Percentiles rank a stretch among this genome's conserved stretches.
These are phyloP conservation scores for Clarias fuscus DNA, from an alignment of 2,797 vertebrate species.

Conservation along the genomic window DNA sequence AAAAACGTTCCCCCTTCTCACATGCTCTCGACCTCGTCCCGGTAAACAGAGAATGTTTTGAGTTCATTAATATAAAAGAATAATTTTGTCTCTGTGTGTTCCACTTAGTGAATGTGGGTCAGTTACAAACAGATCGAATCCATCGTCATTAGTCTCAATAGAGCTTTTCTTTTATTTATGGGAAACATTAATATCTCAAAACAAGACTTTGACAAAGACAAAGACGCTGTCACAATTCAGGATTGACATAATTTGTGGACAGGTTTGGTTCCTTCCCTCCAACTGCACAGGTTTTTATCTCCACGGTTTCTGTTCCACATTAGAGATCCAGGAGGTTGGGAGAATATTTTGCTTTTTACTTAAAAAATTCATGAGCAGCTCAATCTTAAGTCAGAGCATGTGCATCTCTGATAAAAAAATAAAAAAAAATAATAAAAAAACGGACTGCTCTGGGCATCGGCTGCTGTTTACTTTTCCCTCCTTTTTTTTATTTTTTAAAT, in stretches of 20 bases:
- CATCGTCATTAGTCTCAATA: not conserved
- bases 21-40: not conserved
- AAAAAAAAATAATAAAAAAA: not conserved
- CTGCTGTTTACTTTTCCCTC: not conserved
- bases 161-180: not conserved
- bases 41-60: not conserved
- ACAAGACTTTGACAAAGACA: not conserved
- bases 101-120: not conserved
- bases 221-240: conserved; percentile 23
- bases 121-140: not conserved
- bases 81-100: not conserved
- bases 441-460: not conserved
- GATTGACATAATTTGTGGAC: conserved; percentile 46
- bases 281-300: conserved; percentile 53
- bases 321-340: conserved; percentile 44
- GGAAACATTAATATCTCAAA: not conserved
- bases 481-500: not conserved
- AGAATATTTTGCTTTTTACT: conserved; percentile 30
- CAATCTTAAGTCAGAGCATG: conserved; percentile 42
- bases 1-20: not conserved
- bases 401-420: conserved; percentile 22
- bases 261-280: conserved; percentile 29
- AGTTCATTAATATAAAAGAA: not conserved
- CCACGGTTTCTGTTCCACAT: conserved; percentile 54
- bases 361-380: conserved; percentile 39